Percentiles rank a stretch among this genome's conserved stretches.
phyloP scores from a whole-genome alignment of 2,113 vertebrate genomes.

The Pteronura brasiliensis region DNA sequence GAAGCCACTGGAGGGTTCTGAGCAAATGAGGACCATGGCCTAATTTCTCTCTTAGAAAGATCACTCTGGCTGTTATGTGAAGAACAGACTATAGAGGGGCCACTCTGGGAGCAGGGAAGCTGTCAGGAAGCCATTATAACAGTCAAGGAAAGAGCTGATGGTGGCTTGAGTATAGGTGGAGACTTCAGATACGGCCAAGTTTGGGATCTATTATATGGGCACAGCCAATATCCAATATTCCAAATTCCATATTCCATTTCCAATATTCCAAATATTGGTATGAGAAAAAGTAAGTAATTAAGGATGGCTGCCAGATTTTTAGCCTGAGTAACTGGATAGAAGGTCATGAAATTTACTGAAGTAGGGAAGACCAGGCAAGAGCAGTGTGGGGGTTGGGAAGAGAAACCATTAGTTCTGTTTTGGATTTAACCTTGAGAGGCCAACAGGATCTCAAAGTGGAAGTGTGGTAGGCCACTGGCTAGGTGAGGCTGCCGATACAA shows the following conservation, averaged over 20 bases:
- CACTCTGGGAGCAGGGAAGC: not conserved
- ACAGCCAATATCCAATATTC: not conserved
- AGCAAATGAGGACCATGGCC: not conserved
- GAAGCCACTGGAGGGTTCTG: not conserved
- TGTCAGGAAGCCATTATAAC: not conserved
- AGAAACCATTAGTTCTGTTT: not conserved
- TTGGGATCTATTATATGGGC: not conserved
- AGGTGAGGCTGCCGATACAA: not conserved
- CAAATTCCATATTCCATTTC: too few species aligned
- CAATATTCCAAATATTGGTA: too few species aligned
- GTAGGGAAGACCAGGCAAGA: not conserved
- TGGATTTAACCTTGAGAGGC: not conserved
- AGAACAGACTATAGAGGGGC: not conserved
- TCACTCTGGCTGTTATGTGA: not conserved
- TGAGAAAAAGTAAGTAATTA: not conserved
- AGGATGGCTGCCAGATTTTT: not conserved
- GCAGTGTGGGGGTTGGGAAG: not conserved
- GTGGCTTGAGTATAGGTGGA: not conserved
- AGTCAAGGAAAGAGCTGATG: not conserved
- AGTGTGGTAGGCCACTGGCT: not conserved
- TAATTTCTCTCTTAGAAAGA: not conserved
- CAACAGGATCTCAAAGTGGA: not conserved
- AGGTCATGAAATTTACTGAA: not conserved
- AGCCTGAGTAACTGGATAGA: not conserved
- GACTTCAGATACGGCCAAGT: not conserved